Conservation (phyloP, 2,797 vertebrate species). For the Pipistrellus pygmaeus region DNA sequence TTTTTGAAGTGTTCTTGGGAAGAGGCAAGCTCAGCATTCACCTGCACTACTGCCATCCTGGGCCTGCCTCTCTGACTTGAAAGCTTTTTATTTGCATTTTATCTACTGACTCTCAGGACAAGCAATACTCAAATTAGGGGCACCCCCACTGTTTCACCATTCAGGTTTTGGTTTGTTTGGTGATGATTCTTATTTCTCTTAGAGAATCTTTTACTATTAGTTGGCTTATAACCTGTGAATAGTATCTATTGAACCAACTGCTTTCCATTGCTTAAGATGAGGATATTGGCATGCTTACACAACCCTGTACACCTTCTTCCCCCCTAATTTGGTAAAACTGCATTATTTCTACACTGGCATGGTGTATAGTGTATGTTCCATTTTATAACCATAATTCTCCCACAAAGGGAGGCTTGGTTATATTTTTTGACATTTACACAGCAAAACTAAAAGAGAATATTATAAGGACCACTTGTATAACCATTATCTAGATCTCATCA, state of each 20-base stretch:
- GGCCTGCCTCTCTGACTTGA: background rate
- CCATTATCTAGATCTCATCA: background rate
- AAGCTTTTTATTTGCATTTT: background rate
- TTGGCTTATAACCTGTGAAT: background rate
- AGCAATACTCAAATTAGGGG: background rate
- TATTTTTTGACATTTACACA: background rate
- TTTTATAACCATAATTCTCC: background rate
- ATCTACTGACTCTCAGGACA: background rate
- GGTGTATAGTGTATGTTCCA: background rate
- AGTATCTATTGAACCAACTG: background rate
- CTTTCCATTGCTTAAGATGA: background rate
- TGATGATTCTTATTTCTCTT: background rate
- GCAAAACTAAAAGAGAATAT: background rate
- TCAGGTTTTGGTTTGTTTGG: background rate
- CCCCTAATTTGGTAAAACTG: background rate
- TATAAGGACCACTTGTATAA: background rate
- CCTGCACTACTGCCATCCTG: background rate
- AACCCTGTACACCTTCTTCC: background rate
- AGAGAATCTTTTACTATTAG: background rate
- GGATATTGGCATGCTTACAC: background rate
- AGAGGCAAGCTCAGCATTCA: background rate
- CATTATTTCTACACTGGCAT: background rate
- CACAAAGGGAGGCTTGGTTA: background rate
- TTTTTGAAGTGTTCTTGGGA: background rate
- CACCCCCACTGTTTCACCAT: background rate